Evolutionary conservation across 2,888 invertebrate species (phyloP).

Genomic region (Timema cristinae): DNA sequence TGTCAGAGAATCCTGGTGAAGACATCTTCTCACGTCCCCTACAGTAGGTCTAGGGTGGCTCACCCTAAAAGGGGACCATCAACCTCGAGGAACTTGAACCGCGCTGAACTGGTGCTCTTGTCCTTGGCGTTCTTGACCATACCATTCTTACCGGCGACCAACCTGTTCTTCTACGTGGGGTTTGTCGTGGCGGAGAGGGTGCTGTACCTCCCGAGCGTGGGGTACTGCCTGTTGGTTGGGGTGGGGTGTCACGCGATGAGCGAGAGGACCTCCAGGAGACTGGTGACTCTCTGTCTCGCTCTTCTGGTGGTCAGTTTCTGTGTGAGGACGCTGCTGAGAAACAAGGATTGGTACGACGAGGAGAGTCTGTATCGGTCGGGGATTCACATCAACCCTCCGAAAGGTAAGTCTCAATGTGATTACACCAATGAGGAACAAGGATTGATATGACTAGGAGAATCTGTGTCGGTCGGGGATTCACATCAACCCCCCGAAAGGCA

Average conservation of each 20-base stretch:
- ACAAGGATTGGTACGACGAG: conserved; percentile 89
- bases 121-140: conserved; percentile 69
- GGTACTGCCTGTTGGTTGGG: conserved; percentile 85
- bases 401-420: conserved; percentile 62
- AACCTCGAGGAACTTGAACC: not conserved
- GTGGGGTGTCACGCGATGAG: conserved; percentile 44
- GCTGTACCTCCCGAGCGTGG: conserved; percentile 93
- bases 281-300: conserved; percentile 47
- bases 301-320: conserved; percentile 64
- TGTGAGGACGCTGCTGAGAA: conserved; percentile 73
- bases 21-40: not conserved
- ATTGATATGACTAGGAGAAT: conserved; percentile 53
- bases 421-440: no score
- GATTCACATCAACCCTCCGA: conserved; percentile 90
- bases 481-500: conserved; percentile 98
- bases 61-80: not conserved
- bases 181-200: conserved; percentile 97
- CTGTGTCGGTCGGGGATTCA: conserved; percentile 85
- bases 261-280: conserved; percentile 42
- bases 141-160: conserved; percentile 93
- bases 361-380: conserved; percentile 91
- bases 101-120: conserved; percentile 53
- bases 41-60: no score
- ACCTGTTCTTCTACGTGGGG: conserved; percentile 95
- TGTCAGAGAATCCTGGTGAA: not conserved